Base-by-base conservation (phyloP, 2,113 vertebrate species). In the Penelope pileata region DNA sequence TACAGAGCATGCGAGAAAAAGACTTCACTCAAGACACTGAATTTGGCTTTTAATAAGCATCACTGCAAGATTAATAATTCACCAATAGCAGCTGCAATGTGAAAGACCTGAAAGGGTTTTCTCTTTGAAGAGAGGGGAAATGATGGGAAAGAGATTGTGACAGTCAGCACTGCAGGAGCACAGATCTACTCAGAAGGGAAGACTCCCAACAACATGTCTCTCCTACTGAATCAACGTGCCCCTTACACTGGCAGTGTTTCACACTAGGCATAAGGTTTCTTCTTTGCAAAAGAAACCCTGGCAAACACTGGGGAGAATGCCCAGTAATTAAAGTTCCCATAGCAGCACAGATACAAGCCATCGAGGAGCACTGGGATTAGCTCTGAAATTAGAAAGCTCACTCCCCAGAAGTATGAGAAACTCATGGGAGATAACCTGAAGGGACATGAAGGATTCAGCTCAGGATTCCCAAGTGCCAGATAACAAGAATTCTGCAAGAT, bases 71-170 rank as follows among this genome's bases (percentile, higher is more conserved):
- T 73, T 32, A 75, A 19, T n/a, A 76, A 29, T 68, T 36, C 36
- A 53, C 21, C 29, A 51, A 8, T 16, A 72, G 62, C 6, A 59
- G 60, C 38, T 48, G 32, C 27, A 59, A 14, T 0, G 2, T 7
- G 16, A 62, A 79, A 62, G 30, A 30, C 17, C 29, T 6, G 29
- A 32, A 58, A 67, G 59, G 34, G n/a, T 23, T 66, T 68, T 63
- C 15, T 42, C 36, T 58, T 42, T 34, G 56, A 58, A 30, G 29
- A 42, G 12, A 32, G 19, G 16, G 23, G 80, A 72, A 73, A 40
- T 6, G 34, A 78, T 2, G 0, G 42, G 36, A 56, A 38, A n/a
- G n/a, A 29, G 72, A 42, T 1, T 1, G 17, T 3, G 0, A 67
- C 16, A 59, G 36, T 2, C 42, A 63, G 67, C 22, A 17, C 27